phyloP scores from a whole-genome alignment of 2,797 vertebrate species.

The Leptodactylus fallax region DNA sequence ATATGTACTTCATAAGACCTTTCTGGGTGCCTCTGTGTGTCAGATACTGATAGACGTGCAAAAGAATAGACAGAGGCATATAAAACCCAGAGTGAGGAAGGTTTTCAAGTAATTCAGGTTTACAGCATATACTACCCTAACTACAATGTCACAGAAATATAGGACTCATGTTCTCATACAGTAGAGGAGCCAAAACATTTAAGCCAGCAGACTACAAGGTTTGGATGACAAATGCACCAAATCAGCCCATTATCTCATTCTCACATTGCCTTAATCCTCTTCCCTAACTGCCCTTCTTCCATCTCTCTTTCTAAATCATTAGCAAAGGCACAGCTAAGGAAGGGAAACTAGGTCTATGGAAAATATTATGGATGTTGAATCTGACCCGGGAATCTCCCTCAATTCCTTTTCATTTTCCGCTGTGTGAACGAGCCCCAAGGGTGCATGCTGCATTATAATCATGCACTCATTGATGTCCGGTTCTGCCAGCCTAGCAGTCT shows the following conservation, averaged over 20 bases:
- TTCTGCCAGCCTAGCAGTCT: no score
- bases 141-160: no score
- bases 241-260: not conserved
- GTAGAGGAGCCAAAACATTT: not conserved
- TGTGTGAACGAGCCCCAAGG: no score
- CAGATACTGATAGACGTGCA: conserved; percentile 56
- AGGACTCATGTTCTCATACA: not conserved
- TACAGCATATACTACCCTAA: not conserved
- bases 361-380: no score
- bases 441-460: no score
- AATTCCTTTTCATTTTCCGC: no score
- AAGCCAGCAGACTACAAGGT: not conserved
- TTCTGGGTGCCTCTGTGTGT: conserved; percentile 47
- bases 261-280: not conserved
- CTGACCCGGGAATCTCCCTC: no score
- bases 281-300: not conserved
- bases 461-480: no score
- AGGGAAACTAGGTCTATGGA: no score
- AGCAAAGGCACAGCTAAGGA: no score
- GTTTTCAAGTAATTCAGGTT: conserved; percentile 23
- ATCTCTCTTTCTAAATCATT: not conserved
- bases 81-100: not conserved
- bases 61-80: conserved; percentile 26
- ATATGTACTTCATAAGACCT: conserved; percentile 34
- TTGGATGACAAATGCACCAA: not conserved